These are phyloP conservation scores for Plutomurus gul DNA, from an alignment of 1,140 invertebrate genomes.

Conservation along the genomic window DNA sequence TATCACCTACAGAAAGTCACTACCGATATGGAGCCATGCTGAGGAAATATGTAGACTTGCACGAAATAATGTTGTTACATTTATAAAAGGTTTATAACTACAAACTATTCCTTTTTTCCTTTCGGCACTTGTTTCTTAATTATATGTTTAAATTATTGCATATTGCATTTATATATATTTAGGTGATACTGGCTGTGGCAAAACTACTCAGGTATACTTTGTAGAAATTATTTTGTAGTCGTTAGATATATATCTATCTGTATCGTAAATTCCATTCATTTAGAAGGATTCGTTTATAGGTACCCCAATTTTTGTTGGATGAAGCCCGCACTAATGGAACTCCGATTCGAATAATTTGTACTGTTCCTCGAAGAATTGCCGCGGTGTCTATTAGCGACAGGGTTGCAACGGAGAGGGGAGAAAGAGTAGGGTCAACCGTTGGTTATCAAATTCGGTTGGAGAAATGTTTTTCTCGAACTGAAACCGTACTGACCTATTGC, in stretches of 20 bases:
- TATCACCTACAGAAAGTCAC: conserved; percentile 58
- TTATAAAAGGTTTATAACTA: conserved; percentile 65
- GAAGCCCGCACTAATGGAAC: conserved; percentile 67
- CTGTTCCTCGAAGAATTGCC: conserved; percentile 87
- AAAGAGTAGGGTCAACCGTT: conserved; percentile 81
- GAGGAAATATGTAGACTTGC: conserved; percentile 64
- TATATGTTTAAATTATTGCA: background rate
- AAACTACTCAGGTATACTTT: conserved; percentile 74
- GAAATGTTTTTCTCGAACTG: conserved; percentile 60
- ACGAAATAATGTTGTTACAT: conserved; percentile 63
- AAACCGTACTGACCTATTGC: conserved; percentile 86
- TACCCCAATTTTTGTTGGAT: conserved; percentile 89
- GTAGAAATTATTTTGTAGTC: conserved; percentile 40
- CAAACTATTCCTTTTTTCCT: background rate
- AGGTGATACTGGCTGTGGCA: conserved; percentile 72
- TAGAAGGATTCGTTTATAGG: conserved; percentile 56
- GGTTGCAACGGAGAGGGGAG: conserved; percentile 75
- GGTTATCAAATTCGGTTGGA: conserved; percentile 94
- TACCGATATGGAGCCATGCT: conserved; percentile 64
- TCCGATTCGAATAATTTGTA: conserved; percentile 85
- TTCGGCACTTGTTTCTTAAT: background rate
- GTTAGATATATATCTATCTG: background rate
- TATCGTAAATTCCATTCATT: background rate
- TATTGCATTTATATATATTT: background rate
- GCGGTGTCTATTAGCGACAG: conserved; percentile 83